Conservation (phyloP, 2,113 vertebrate species). For the Paratilapia polleni region DNA sequence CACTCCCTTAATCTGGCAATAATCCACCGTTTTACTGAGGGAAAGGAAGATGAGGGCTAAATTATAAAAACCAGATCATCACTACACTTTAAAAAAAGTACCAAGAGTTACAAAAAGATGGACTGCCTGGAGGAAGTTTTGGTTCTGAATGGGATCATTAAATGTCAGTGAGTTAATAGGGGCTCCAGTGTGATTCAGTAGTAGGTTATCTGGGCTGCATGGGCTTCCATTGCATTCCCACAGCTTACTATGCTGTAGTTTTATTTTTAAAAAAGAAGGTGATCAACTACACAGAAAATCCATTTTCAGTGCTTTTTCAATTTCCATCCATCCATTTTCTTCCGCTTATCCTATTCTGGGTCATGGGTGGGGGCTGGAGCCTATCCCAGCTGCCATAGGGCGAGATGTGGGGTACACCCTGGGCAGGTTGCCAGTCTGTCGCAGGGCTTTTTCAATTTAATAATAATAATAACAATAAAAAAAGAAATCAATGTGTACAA, state of each 20-base stretch:
- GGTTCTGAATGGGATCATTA: conserved; percentile 25
- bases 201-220: conserved; percentile 1
- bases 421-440: no score
- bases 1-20: conserved; percentile 83
- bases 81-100: conserved; percentile 52
- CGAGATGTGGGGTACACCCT: no score
- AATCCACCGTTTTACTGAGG: conserved; percentile 80
- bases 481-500: background rate
- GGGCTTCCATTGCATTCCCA: background rate
- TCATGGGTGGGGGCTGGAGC: no score
- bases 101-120: conserved; percentile 28
- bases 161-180: conserved; percentile 13
- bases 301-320: background rate
- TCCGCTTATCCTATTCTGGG: no score
- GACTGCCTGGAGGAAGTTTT: conserved; percentile 25
- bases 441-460: no score
- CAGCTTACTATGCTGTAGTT: background rate
- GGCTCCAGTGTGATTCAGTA: background rate
- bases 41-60: conserved; percentile 67
- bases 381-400: no score
- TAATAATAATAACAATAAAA: background rate
- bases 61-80: conserved; percentile 70
- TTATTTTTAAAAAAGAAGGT: background rate
- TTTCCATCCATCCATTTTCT: no score
- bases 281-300: background rate